Evolutionary conservation across 2,113 vertebrate genomes (phyloP), one percentile per base, ranked within the genome.

Genomic region (Typhlomys cinereus): DNA sequence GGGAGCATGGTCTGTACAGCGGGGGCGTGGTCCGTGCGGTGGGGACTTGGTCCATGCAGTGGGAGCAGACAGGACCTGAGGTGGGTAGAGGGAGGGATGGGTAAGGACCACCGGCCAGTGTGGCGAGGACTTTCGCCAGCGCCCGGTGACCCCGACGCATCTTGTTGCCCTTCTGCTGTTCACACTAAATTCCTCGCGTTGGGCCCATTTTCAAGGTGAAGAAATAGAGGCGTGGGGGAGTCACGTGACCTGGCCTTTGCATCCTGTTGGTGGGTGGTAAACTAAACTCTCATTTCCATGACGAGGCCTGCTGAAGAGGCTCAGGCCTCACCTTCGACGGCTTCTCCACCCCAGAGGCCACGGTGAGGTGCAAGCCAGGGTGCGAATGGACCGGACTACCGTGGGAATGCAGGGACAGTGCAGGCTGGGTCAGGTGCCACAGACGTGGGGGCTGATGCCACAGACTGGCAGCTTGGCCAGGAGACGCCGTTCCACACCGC

Each of bases 71-170:
- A 67, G 46, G 27, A 46, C 54, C 23, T 15, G 50, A 46, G 21
- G 17, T 15, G 36, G 4, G 29, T 25, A 5, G 23, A 36, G 3
- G 64, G 64, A 36, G 4, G 20, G 39, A 29, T 8, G 11, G 0
- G 1, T 52, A 74, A 13, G 41, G 23, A 2, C 18, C 46, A 67
- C n/a, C n/a, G n/a, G n/a, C n/a, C n/a, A 2, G 44, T 8, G 7
- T 17, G 39, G 25, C 2, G 4, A 5, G 7, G n/a, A n/a, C 31
- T 50, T 18, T 6, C 11, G 8, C 1, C 6, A 29, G 6, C n/a
- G 46, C n/a, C 11, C 61, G 50, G 3, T 79, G 92, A 57, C 78
- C 31, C 25, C 18, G 12, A 20, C 67, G 23, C 48, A 39, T 81
- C 17, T 78, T 36, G 1, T 36, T 12, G 20, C 27, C 17, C 4